Percentiles rank a stretch among this genome's conserved stretches.
These are phyloP conservation scores for Trissolcus japonicus DNA, from an alignment of 2,888 invertebrate species.

Conservation along the genomic window DNA sequence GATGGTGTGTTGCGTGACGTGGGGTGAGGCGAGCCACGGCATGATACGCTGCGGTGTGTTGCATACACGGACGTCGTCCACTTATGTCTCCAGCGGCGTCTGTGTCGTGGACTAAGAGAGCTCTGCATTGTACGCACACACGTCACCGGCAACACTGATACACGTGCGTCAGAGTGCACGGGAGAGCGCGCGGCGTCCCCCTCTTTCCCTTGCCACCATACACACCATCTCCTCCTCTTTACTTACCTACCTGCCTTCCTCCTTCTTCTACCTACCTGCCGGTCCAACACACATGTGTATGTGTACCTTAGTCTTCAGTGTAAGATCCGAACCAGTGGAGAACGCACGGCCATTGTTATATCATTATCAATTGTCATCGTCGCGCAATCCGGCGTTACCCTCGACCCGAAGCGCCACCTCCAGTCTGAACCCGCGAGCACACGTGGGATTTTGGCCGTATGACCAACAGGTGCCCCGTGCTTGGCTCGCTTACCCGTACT, in stretches of 20 bases:
- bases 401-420: constrained; percentile 17
- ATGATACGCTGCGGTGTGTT: constrained; percentile 59
- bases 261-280: constrained; percentile 60
- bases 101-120: constrained; percentile 36
- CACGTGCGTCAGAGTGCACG: constrained; percentile 64
- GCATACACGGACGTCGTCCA: constrained; percentile 48
- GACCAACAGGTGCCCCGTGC: constrained; percentile 35
- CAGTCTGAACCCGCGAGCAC: constrained; percentile 8
- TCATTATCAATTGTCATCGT: constrained; percentile 73
- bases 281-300: constrained; percentile 73
- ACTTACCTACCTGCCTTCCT: constrained; percentile 60
- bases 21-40: constrained; percentile 60
- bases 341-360: constrained; percentile 76
- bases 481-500: constrained; percentile 1
- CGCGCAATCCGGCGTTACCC: constrained; percentile 59
- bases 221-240: constrained; percentile 66
- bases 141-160: constrained; percentile 47
- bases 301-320: constrained; percentile 76
- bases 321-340: constrained; percentile 76
- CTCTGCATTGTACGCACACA: constrained; percentile 56
- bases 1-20: constrained; percentile 61
- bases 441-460: constrained; percentile 28
- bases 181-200: constrained; percentile 61
- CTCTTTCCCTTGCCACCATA: constrained; percentile 63
- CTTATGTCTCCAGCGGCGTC: constrained; percentile 54